A percentile compares a stretch with the other conserved stretches of the same genome.
Conservation (phyloP, 2,113 vertebrate genomes). For the Chaetodon auriga region DNA sequence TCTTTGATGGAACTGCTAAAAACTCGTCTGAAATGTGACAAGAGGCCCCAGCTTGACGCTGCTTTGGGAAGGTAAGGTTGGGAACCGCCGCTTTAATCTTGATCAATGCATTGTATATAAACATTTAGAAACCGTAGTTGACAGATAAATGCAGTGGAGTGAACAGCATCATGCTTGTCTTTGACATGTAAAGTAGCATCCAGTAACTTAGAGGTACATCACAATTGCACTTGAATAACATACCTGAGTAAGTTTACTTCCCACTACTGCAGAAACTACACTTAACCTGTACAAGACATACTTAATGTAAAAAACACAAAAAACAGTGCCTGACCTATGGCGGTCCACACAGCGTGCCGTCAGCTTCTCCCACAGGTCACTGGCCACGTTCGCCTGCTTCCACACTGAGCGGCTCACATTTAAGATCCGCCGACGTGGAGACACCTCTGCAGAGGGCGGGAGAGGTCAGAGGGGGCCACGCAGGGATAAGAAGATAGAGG, state of each 20-base stretch:
- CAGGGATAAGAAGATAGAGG: neutral
- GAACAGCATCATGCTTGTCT: no score
- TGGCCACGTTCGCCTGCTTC: constrained; percentile 97
- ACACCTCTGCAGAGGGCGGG: constrained; percentile 85
- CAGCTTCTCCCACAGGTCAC: constrained; percentile 97
- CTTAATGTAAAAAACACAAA: neutral
- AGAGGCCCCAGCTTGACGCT: no score
- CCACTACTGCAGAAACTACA: neutral
- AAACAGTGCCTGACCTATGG: constrained; percentile 80
- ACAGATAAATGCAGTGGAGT: neutral
- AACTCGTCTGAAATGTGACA: neutral
- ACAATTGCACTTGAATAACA: neutral
- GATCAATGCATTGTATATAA: neutral
- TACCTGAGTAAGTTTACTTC: neutral
- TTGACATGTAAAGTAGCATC: neutral
- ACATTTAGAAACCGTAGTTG: no score
- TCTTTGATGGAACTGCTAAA: constrained; percentile 7
- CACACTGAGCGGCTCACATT: constrained; percentile 96
- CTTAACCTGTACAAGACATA: neutral
- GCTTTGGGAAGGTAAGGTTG: neutral
- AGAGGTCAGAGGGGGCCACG: neutral
- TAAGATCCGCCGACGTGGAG: constrained; percentile 90
- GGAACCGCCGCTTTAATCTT: neutral
- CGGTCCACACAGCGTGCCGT: constrained; percentile 94
- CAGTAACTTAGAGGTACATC: neutral